Base-by-base conservation (phyloP, 1,140 invertebrate genomes). In the Ostrea edulis region DNA sequence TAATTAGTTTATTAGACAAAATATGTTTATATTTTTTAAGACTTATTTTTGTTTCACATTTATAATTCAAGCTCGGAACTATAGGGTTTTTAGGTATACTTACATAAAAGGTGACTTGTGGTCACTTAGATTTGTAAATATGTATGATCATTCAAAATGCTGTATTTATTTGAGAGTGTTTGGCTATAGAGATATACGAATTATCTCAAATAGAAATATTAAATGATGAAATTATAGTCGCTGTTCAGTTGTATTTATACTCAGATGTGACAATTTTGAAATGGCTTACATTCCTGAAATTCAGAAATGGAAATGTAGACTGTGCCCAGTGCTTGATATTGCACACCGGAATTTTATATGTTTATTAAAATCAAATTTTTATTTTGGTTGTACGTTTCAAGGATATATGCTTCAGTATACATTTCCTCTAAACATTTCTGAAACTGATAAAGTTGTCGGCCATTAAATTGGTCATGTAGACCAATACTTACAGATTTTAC, bases 161-260 rank as follows among this genome's bases (percentile, higher is more conserved):
- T 77, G 68, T 77, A 77, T 77, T 77, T 77, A 77, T 77, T 77
- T 77, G 68, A 77, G 58, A 62, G 68, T 77, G 68, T 77, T 77
- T 77, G 68, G 25, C 68, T 77, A 44, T 44, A 77, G 68, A 77
- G 68, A 35, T 77, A 77, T 12, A 77, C 25, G 68, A 77, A 62
- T 20, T 77, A 77, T 77, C 68, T 77, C 68, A 77, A 77, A 77
- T 77, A 77, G 68, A 77, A 35, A 77, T 77, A 77, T 77, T 77
- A 77, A 77, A 77, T 77, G 25, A 77, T 77, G 68, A 77, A 77
- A 77, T 29, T 25, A 77, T 29, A 29, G 25, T 44, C 11, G 11
- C 29, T 77, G 14, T 77, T 77, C 68, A 29, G 68, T 77, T 77
- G 8, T 77, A 25, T 77, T 77, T 77, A 77, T 17, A 29, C 35